A percentile compares a stretch with the other conserved stretches of the same genome.
These are phyloP conservation scores for Linnaemya tessellans DNA, from an alignment of 2,888 invertebrate species.

Conservation along the genomic window DNA sequence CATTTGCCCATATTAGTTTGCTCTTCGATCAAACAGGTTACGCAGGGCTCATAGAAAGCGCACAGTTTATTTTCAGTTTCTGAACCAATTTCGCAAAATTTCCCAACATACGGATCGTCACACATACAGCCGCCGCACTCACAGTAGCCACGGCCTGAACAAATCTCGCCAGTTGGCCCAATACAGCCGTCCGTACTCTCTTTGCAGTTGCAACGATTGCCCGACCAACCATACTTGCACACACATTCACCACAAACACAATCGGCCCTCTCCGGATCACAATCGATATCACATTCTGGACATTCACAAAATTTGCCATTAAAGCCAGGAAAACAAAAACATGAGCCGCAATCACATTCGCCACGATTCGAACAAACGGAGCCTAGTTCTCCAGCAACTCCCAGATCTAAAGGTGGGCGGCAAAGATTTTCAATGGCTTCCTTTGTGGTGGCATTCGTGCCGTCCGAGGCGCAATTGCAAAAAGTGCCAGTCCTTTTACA, in stretches of 20 bases:
- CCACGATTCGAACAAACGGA: slow-evolving; percentile 89
- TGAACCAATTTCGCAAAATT: slow-evolving; percentile 80
- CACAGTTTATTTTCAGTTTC: slow-evolving; percentile 81
- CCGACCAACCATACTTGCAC: slow-evolving; percentile 86
- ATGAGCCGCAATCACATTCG: slow-evolving; percentile 90
- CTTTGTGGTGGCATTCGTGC: slow-evolving; percentile 77
- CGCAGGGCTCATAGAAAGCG: slow-evolving; percentile 81
- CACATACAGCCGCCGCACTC: slow-evolving; percentile 86
- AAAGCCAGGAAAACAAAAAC: slow-evolving; percentile 87
- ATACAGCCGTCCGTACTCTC: slow-evolving; percentile 84
- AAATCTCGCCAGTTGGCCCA: slow-evolving; percentile 85
- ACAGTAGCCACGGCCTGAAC: slow-evolving; percentile 90
- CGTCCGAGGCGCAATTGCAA: slow-evolving; percentile 79
- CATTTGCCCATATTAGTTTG: slow-evolving; percentile 76
- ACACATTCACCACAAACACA: slow-evolving; percentile 91
- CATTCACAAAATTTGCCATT: slow-evolving; percentile 87
- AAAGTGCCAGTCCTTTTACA: slow-evolving; percentile 77
- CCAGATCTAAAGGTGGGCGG: slow-evolving; percentile 78
- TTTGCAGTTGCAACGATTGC: slow-evolving; percentile 85
- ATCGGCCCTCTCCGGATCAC: slow-evolving; percentile 87
- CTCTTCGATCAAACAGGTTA: slow-evolving; percentile 80
- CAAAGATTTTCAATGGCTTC: slow-evolving; percentile 78
- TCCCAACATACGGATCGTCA: slow-evolving; percentile 77
- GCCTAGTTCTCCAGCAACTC: slow-evolving; percentile 78
- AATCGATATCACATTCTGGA: slow-evolving; percentile 85